phyloP scores from a whole-genome alignment of 1,140 invertebrate species.

The Listronotus bonariensis region DNA sequence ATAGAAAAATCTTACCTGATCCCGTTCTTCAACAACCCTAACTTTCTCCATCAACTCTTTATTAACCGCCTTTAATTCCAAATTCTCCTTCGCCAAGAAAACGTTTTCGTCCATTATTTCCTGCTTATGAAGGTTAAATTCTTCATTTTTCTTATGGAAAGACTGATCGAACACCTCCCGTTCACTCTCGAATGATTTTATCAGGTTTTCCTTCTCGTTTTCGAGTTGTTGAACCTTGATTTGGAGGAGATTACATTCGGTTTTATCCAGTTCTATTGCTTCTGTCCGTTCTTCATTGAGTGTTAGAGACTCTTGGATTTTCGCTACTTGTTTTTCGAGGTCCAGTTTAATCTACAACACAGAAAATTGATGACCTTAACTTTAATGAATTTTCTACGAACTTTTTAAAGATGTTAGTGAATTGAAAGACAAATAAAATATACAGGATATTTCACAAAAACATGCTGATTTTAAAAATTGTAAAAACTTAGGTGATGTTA shows the following conservation, averaged over 20 bases:
- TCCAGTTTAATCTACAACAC: conserved; percentile 12
- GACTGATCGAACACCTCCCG: conserved; percentile 23
- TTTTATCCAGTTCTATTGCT: conserved; percentile 33
- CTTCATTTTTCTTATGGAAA: conserved; percentile 25
- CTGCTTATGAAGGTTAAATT: conserved; percentile 18
- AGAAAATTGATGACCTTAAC: no score
- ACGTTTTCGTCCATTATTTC: conserved; percentile 31
- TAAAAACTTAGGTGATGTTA: no score
- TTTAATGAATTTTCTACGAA: no score
- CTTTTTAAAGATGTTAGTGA: no score
- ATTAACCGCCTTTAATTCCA: conserved; percentile 22
- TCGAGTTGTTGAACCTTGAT: conserved; percentile 39
- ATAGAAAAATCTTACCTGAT: conserved; percentile 17
- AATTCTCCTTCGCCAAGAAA: conserved; percentile 30
- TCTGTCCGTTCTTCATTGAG: conserved; percentile 38
- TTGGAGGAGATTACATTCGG: conserved; percentile 31
- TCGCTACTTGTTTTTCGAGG: conserved; percentile 36
- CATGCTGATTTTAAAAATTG: no score
- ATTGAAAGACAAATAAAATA: no score
- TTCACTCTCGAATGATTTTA: conserved; percentile 37
- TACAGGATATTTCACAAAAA: no score
- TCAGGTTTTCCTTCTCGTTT: conserved; percentile 35
- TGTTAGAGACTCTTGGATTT: conserved; percentile 27
- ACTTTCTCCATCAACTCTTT: conserved; percentile 21
- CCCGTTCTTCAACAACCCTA: conserved; percentile 29